Percentiles rank a stretch among this genome's conserved stretches.
Evolutionary conservation across 2,113 vertebrate species (phyloP).

Genomic region (Danionella cerebrum): DNA sequence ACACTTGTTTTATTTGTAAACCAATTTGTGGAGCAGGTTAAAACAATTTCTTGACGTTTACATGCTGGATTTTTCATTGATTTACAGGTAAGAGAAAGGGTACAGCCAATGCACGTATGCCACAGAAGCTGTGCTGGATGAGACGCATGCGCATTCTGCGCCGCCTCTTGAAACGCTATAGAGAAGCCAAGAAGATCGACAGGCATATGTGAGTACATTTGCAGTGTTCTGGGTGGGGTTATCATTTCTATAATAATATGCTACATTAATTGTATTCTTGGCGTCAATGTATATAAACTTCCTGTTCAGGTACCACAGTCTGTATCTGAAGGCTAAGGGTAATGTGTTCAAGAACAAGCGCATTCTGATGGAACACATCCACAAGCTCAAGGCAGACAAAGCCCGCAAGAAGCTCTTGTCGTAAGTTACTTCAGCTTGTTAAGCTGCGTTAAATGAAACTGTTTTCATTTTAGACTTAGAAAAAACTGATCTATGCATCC

Average conservation of each 20-base stretch:
- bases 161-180: conserved; percentile 87
- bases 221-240: no score
- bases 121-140: conserved; percentile 93
- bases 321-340: conserved; percentile 94
- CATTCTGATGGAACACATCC: conserved; percentile 97
- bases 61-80: neutral
- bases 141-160: conserved; percentile 91
- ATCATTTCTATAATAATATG: no score
- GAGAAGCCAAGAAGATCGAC: conserved; percentile 96
- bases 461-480: neutral
- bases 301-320: conserved; percentile 84
- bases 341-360: conserved; percentile 98
- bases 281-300: neutral
- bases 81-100: conserved; percentile 88
- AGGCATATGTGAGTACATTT: conserved; percentile 82
- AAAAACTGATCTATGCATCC: neutral
- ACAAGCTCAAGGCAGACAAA: conserved; percentile 97
- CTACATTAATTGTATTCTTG: no score
- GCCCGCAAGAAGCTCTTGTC: conserved; percentile 96
- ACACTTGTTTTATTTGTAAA: no score
- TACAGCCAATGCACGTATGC: conserved; percentile 95
- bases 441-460: neutral
- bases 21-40: no score
- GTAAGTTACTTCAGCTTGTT: conserved; percentile 65
- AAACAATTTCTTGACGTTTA: neutral